Conservation (phyloP, 2,888 invertebrate species). For the Julus scanicus region DNA sequence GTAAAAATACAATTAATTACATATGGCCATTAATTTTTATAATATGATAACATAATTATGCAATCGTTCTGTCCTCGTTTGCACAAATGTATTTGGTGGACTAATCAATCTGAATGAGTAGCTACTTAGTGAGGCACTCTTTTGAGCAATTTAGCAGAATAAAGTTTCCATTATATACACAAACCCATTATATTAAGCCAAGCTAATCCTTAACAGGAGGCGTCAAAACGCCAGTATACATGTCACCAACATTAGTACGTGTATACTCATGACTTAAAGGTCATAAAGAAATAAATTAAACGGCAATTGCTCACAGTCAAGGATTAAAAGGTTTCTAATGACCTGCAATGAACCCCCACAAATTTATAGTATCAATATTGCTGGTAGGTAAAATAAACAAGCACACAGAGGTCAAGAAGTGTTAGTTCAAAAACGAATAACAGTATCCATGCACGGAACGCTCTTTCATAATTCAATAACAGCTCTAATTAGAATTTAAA, state of each 20-base stretch:
- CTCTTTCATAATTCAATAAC: not conserved
- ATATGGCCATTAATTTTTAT: no score
- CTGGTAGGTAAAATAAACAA: not conserved
- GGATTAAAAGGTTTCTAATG: not conserved
- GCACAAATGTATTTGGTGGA: no score
- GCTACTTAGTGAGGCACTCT: no score
- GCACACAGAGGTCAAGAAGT: not conserved
- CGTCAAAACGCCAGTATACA: not conserved
- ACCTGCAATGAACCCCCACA: not conserved
- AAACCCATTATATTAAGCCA: no score
- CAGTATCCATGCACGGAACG: not conserved
- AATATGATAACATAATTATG: no score
- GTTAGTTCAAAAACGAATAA: not conserved
- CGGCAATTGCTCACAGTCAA: not conserved
- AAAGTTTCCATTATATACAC: no score
- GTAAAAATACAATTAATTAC: no score
- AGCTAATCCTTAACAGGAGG: no score
- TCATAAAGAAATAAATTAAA: not conserved
- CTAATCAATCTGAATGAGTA: no score
- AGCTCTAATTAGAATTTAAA: not conserved
- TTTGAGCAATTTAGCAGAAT: no score
- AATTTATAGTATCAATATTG: not conserved
- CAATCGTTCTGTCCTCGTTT: no score
- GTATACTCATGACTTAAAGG: not conserved
- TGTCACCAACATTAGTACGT: not conserved